Evolutionary conservation across 2,797 vertebrate species (phyloP), one percentile per base, ranked within the genome.

Genomic region (Typhlichthys eigenmanni): DNA sequence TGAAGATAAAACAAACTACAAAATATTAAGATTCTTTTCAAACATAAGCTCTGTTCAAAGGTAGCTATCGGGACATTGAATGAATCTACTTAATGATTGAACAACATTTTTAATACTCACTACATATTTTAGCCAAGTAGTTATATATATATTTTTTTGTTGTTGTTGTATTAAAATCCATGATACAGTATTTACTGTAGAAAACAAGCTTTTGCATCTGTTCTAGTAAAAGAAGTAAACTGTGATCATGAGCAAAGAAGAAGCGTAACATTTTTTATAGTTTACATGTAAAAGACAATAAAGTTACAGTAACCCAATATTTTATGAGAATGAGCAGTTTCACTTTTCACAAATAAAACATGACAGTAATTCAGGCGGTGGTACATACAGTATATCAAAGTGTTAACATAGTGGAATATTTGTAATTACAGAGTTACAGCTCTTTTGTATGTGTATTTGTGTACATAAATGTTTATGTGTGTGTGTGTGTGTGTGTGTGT

Each of bases 321-420:
- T 71, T 72, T 78, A 76, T 79, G 62, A 79, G 82, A 86, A 77
- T 71, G 60, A 78, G 58, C 29, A 56, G 19, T 82, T 84, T 87
- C 46, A 74, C 49, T 88, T 87, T 82, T 76, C 74, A 87, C 81
- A 87, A 89, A 88, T 73, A 74, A 87, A 90, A 85, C 78, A 66
- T 81, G 78, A 85, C 81, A 85, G 78, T 81, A 68, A 86, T 80
- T 80, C 74, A 78, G 79, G 88, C 64, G 24, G 74, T 83, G 81
- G 77, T 77, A 86, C 84, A 78, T 82, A 83, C 52, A 66, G 24
- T 29, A 62, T 74, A 49, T 81, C 78, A 80, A 85, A 82, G 78
- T 85, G 83, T 79, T 86, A 85, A 88, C 84, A 87, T 84, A 87
- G 77, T 71, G 76, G 80, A 83, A 87, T 87, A 91, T 67, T 81